A percentile compares a stretch with the other conserved stretches of the same genome.
phyloP scores from a whole-genome alignment of 2,888 invertebrate species.

The Elmis aenea region DNA sequence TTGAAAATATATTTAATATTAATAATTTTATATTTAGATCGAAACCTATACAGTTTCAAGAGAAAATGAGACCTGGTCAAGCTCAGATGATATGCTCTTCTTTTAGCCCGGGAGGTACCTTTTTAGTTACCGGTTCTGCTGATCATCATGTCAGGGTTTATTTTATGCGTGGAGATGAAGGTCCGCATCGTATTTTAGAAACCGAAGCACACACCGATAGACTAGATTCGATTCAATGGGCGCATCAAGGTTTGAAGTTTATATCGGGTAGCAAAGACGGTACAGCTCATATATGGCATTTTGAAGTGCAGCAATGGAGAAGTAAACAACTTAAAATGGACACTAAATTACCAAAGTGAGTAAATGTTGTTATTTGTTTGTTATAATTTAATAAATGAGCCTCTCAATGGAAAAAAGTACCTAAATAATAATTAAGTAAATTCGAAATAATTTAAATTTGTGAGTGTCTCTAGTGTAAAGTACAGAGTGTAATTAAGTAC shows the following conservation, averaged over 20 bases:
- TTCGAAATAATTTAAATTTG: no score
- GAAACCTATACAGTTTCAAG: slow-evolving; percentile 87
- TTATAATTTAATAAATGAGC: slow-evolving; percentile 5
- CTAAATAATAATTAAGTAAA: no score
- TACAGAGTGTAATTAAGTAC: no score
- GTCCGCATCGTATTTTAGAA: slow-evolving; percentile 72
- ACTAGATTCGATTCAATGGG: slow-evolving; percentile 95
- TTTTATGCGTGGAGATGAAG: slow-evolving; percentile 68
- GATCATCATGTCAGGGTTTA: slow-evolving; percentile 95
- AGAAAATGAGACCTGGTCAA: slow-evolving; percentile 86
- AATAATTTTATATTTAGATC: slow-evolving; percentile 51
- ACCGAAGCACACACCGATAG: slow-evolving; percentile 81
- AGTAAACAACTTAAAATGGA: slow-evolving; percentile 69
- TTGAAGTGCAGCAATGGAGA: slow-evolving; percentile 86
- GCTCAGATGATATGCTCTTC: slow-evolving; percentile 94
- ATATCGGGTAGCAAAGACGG: slow-evolving; percentile 96
- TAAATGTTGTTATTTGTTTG: slow-evolving; percentile 8
- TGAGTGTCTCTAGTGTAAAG: no score
- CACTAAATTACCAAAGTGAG: slow-evolving; percentile 55
- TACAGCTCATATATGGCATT: slow-evolving; percentile 88
- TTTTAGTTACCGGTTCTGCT: slow-evolving; percentile 90
- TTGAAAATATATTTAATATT: not conserved
- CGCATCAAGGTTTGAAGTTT: slow-evolving; percentile 80
- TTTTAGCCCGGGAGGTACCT: slow-evolving; percentile 82
- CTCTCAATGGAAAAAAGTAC: no score